A percentile compares a stretch with the other conserved stretches of the same genome.
Evolutionary conservation across 2,797 vertebrate genomes (phyloP).

Genomic region (Esox lucius): DNA sequence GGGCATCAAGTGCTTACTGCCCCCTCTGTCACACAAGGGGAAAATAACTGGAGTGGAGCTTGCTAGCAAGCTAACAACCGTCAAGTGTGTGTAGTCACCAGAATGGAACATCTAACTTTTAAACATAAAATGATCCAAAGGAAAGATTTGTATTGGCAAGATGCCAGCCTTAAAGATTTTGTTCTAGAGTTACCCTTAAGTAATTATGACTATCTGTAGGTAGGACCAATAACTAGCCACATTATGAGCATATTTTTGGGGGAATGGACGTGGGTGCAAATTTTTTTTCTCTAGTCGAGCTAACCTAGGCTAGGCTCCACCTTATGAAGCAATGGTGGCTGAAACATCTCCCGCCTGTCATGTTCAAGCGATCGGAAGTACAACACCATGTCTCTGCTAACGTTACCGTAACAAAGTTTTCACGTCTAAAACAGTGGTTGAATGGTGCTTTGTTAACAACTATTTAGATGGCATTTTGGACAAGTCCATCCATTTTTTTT

Average conservation of each 20-base stretch:
- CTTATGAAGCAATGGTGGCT: constrained; percentile 39
- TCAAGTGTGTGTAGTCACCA: constrained; percentile 16
- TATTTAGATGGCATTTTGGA: not conserved
- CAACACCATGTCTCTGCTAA: not conserved
- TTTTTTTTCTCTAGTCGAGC: constrained; percentile 48
- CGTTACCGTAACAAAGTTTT: not conserved
- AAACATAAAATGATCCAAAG: not conserved
- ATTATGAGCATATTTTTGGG: constrained; percentile 45
- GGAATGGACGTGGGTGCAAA: constrained; percentile 71
- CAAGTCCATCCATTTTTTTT: not conserved
- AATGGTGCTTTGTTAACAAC: not conserved
- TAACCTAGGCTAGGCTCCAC: constrained; percentile 41
- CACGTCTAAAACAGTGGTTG: not conserved
- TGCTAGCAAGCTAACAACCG: constrained; percentile 16
- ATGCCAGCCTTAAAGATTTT: not conserved
- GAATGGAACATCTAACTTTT: not conserved
- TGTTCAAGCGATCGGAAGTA: constrained; percentile 1
- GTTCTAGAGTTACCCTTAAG: not conserved
- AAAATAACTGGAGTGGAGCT: constrained; percentile 53
- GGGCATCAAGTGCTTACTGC: constrained; percentile 62
- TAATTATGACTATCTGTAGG: not conserved
- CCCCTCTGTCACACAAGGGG: constrained; percentile 71
- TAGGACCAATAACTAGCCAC: not conserved
- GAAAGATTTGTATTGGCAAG: not conserved
- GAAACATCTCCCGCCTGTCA: constrained; percentile 24